Evolutionary conservation across 2,113 vertebrate genomes (phyloP).

Genomic region (Lipophrys pholis): DNA sequence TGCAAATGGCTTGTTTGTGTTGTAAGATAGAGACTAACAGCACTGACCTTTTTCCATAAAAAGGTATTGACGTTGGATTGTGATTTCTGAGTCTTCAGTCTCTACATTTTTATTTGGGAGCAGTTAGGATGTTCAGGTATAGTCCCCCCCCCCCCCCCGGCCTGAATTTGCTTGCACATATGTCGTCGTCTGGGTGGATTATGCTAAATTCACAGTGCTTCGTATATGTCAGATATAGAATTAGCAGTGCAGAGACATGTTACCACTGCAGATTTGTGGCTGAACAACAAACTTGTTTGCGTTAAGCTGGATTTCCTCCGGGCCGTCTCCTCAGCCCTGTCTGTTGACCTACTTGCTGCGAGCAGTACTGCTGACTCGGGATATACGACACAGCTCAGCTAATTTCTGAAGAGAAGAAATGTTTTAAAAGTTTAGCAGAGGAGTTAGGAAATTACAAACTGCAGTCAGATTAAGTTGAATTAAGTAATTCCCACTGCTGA

Average conservation of each 20-base stretch:
- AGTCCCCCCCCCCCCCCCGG: background rate
- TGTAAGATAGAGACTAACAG: background rate
- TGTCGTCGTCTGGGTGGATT: conserved; percentile 4
- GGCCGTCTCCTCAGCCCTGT: conserved; percentile 25
- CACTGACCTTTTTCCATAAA: background rate
- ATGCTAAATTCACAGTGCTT: conserved; percentile 13
- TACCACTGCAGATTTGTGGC: conserved; percentile 27
- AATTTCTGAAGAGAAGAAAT: conserved; percentile 29
- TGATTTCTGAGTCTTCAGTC: background rate
- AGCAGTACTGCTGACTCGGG: conserved; percentile 44
- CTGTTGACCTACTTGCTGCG: conserved; percentile 69
- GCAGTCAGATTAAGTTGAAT: conserved; percentile 54
- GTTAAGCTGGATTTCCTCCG: conserved; percentile 65
- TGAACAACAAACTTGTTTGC: conserved; percentile 55
- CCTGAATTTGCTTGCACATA: background rate
- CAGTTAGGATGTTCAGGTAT: background rate
- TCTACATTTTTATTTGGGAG: too few species aligned
- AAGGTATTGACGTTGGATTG: background rate
- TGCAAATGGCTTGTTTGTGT: background rate
- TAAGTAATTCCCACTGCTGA: conserved; percentile 46
- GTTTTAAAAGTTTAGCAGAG: conserved; percentile 38
- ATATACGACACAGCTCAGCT: conserved; percentile 9
- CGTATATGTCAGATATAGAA: conserved; percentile 33
- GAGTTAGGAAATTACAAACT: conserved; percentile 12
- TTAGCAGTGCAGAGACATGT: conserved; percentile 25